Base-by-base conservation (phyloP, 2,888 invertebrate species). In the Drosophila testacea region DNA sequence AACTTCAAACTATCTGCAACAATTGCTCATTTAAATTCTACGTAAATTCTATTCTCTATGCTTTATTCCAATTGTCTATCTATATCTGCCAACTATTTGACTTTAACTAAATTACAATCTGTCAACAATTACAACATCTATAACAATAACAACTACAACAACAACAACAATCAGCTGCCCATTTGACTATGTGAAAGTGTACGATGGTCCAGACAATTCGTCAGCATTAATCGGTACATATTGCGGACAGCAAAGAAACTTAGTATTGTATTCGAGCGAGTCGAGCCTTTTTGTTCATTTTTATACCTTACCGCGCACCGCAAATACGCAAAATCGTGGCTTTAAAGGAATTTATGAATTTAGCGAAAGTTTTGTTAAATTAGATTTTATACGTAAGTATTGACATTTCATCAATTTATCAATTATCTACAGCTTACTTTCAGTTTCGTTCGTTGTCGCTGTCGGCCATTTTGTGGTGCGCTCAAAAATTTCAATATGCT, bases 341-440 rank as follows among this genome's bases (percentile, higher is more conserved):
- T 99, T 98, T 94, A 97, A 97, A 94, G 98, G 98, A 92, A 97
- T 98, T 93, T 99, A 97, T 94, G 98, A 98, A 94, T 99, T 99
- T 94, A 98, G 98, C 90, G 97, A 98, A 93, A 96, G 97, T 94
- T 99, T 98, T 94, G 99, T 99, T 93, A 98, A 98, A 94, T 95
- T 99, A 95, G 97, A 98, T 97, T 93, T 95, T 95, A 93, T 93
- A 92, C 93, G 93, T 93, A 91, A 92, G 93, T 93, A 90, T 64
- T 51, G 7, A 6, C 6, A 34, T n/a, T 46, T 28, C 22, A 46
- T 42, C 34, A 38, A 41, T n/a, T 44, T 41, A 4, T 7, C 42
- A 51, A 54, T 69, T 60, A 71, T 76, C 22, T 73, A n/a, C 13
- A 56, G 16, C 73, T 79, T 41, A 36, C 57, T 75, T 79, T 64